Percentiles rank a stretch among this genome's conserved stretches.
Evolutionary conservation across 92 coral and sea anemone genomes (phyloP).

Genomic region (Diadumene lineata): DNA sequence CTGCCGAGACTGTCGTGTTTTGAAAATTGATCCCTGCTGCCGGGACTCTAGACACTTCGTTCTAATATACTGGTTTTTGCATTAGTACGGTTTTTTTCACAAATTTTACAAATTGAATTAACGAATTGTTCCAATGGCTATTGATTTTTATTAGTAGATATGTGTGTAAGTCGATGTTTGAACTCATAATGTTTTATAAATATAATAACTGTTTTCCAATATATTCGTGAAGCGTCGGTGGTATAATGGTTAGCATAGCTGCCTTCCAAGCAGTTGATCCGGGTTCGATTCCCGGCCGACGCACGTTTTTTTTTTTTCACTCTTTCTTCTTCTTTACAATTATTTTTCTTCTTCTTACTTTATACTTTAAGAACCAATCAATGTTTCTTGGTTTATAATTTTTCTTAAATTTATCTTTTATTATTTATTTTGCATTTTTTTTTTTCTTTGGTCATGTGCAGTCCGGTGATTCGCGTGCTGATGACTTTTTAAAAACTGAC

Average conservation of each 20-base stretch:
- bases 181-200: no score
- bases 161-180: no score
- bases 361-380: neutral
- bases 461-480: neutral
- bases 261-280: constrained; percentile 99
- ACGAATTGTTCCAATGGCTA: no score
- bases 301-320: constrained; percentile 1
- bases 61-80: no score
- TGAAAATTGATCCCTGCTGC: no score
- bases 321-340: neutral
- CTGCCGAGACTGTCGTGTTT: no score
- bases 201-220: no score
- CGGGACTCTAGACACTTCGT: no score
- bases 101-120: no score
- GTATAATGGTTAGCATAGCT: constrained; percentile 99
- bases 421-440: neutral
- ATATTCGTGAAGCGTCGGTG: constrained; percentile 93
- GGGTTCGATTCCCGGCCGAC: constrained; percentile 97
- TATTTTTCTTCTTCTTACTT: neutral
- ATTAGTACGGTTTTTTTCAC: no score
- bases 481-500: neutral
- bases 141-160: no score
- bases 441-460: neutral
- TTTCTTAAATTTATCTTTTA: neutral
- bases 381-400: neutral